These are phyloP conservation scores for Lepilemur septentrionalis DNA, from an alignment of 2,797 vertebrate species.

Conservation along the genomic window DNA sequence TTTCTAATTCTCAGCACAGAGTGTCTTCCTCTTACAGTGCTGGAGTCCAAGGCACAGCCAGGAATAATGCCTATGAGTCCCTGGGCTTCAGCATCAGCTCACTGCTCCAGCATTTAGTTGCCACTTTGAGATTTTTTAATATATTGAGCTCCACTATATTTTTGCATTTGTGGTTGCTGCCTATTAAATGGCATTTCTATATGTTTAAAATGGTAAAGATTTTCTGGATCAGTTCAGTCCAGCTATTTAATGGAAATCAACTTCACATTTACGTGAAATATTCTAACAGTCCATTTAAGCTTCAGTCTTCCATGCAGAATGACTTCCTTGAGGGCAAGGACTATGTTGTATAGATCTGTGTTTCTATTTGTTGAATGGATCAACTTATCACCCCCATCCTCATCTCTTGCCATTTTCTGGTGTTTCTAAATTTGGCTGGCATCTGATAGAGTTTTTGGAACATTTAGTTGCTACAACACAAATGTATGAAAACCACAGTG, in stretches of 20 bases:
- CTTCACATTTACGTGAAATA: constrained; percentile 41
- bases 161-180: background rate
- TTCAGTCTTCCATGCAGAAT: background rate
- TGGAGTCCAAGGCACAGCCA: background rate
- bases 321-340: constrained; percentile 30
- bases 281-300: constrained; percentile 49
- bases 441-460: constrained; percentile 50
- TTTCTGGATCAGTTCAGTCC: background rate
- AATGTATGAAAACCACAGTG: constrained; percentile 42
- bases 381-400: constrained; percentile 56
- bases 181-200: background rate
- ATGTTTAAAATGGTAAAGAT: background rate
- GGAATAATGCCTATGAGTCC: background rate
- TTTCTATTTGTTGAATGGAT: constrained; percentile 61
- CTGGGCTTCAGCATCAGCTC: background rate
- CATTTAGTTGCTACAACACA: constrained; percentile 50
- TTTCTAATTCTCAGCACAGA: background rate
- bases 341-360: background rate
- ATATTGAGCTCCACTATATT: background rate
- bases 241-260: constrained; percentile 28
- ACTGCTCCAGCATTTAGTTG: background rate
- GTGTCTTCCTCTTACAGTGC: background rate
- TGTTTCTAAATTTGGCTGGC: constrained; percentile 27
- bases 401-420: constrained; percentile 33
- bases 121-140: background rate